Base-by-base conservation (phyloP, 1,140 invertebrate species). In the Heliconius nattereri region DNA sequence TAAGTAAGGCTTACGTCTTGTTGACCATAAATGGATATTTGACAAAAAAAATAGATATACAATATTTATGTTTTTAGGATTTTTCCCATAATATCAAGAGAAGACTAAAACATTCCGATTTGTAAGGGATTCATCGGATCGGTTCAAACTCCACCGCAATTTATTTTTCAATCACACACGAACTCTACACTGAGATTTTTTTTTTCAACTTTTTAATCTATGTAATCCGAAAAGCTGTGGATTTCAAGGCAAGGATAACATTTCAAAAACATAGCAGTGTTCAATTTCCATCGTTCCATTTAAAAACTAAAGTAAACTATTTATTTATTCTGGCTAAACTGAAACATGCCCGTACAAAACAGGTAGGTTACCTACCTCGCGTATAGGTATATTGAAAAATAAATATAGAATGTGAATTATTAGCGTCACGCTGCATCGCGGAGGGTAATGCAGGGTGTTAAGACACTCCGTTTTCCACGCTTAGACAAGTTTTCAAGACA, bases 131-230 rank as follows among this genome's bases (percentile, higher is more conserved):
- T 70, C 75, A 76, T 78, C 57, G 71, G 32, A 45, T 73, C 26
- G 54, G 37, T 74, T 73, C 57, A 76, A 81, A 77, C 57, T 81
- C 78, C 79, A 77, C 71, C 54, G 75, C 79, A 81, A 81, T 81
- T 77, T 81, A 81, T 81, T 81, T 81, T 81, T 76, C 79, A 81
- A 81, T 81, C 79, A 81, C 57, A 80, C 71, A 77, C 75, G 79
- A 77, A 81, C 66, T 79, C 54, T 71, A 75, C 26, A 71, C 71
- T 35, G 40, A 75, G 74, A 35, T 35, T 35, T n/a, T 32, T 52
- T 81, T 81, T 78, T 77, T 23, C 57, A 77, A 77, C 54, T 73
- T 77, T 81, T 81, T 81, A 81, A 81, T 81, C 79, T 76, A 37
- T 75, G 57, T 77, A 81, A 81, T 81, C 79, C 75, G 75, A 74